A percentile compares a stretch with the other conserved stretches of the same genome.
Conservation (phyloP, 2,888 invertebrate species). For the Thecocarcelia acutangulata region DNA sequence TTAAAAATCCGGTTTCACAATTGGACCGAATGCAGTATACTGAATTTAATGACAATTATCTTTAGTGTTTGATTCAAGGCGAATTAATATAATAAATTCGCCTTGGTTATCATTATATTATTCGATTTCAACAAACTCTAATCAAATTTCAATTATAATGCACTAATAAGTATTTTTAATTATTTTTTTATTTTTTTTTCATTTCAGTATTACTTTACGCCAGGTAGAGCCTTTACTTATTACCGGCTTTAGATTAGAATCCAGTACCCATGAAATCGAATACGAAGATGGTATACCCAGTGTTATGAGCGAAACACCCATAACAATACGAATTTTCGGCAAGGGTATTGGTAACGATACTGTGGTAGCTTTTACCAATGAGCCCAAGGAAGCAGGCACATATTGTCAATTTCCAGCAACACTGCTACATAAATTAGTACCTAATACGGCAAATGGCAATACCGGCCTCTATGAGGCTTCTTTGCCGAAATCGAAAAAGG, state of each 20-base stretch:
- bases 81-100: too few species aligned
- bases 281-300: constrained; percentile 84
- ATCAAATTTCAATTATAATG: too few species aligned
- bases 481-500: constrained; percentile 81
- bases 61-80: too few species aligned
- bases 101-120: too few species aligned
- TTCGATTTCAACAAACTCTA: too few species aligned
- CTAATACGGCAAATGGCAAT: constrained; percentile 80
- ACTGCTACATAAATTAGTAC: constrained; percentile 81
- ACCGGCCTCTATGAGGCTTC: constrained; percentile 83
- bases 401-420: constrained; percentile 82
- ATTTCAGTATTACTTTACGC: constrained; percentile 53
- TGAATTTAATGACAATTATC: too few species aligned
- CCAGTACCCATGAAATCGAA: constrained; percentile 71
- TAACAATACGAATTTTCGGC: constrained; percentile 89
- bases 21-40: too few species aligned
- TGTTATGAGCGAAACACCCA: constrained; percentile 84
- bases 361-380: constrained; percentile 87
- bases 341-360: constrained; percentile 85
- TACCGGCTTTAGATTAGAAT: constrained; percentile 76
- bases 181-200: background rate
- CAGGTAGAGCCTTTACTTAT: constrained; percentile 61
- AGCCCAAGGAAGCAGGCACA: constrained; percentile 82
- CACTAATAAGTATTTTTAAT: too few species aligned
- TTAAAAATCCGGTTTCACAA: too few species aligned